phyloP scores from a whole-genome alignment of 2,797 vertebrate genomes.

The Pelobates cultripes region DNA sequence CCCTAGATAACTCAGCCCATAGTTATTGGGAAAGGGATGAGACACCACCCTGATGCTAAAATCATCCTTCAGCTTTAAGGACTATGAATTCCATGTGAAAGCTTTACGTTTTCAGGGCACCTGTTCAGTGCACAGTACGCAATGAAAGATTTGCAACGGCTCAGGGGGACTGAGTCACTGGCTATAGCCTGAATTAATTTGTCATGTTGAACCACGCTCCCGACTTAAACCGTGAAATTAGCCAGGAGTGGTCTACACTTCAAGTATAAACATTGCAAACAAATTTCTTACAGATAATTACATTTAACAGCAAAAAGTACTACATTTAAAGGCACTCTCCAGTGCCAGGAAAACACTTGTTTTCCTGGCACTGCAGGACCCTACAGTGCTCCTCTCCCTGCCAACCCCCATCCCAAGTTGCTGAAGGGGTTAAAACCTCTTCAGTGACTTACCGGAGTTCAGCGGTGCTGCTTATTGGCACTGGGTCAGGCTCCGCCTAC shows the following conservation, averaged over 20 bases:
- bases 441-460: too few species aligned
- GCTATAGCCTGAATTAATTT: too few species aligned
- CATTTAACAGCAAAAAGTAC: too few species aligned
- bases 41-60: slow-evolving; percentile 1
- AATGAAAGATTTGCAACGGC: neutral
- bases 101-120: slow-evolving; percentile 8
- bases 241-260: neutral
- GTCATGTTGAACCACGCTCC: neutral
- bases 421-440: too few species aligned
- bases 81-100: fast-evolving
- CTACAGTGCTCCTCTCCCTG: too few species aligned
- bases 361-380: too few species aligned
- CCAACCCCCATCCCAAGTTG: too few species aligned
- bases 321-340: too few species aligned
- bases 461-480: too few species aligned
- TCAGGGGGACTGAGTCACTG: neutral
- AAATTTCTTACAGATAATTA: neutral
- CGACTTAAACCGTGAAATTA: neutral
- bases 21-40: neutral
- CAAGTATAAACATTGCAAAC: neutral
- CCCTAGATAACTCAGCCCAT: neutral
- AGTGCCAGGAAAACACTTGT: too few species aligned
- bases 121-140: slow-evolving; percentile 20
- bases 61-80: neutral
- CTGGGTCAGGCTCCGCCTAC: too few species aligned